Percentiles rank a stretch among this genome's conserved stretches.
Evolutionary conservation across 2,113 vertebrate genomes (phyloP).

Genomic region (Pluvialis apricaria): DNA sequence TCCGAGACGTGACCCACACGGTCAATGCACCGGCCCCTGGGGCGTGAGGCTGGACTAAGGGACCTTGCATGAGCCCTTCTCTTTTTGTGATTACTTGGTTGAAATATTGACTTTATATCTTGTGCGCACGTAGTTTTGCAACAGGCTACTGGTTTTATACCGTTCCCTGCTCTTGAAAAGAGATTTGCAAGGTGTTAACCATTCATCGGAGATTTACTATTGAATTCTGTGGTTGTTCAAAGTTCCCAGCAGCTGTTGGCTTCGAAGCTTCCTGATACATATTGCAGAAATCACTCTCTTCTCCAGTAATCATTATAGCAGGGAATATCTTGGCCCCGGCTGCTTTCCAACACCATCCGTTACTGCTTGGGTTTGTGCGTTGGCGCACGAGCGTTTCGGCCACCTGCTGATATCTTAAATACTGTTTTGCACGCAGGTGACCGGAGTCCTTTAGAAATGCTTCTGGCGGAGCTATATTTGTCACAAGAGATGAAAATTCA

Average conservation of each 20-base stretch:
- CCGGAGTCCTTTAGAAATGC: background rate
- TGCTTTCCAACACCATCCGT: background rate
- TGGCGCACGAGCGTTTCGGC: background rate
- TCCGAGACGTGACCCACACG: rapidly evolving
- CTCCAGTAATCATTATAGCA: background rate
- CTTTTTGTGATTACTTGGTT: background rate
- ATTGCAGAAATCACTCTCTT: conserved; percentile 3
- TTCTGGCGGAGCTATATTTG: background rate
- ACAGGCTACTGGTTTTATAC: background rate
- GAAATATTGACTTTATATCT: background rate
- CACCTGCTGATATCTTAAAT: background rate
- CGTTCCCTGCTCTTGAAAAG: background rate
- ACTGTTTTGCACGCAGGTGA: background rate
- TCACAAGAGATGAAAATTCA: background rate
- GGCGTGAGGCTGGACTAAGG: background rate
- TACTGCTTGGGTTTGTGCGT: background rate
- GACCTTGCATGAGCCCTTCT: background rate
- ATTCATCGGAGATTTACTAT: background rate
- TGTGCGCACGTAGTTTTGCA: rapidly evolving
- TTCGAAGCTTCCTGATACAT: background rate
- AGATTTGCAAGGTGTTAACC: conserved; percentile 38
- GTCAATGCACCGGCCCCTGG: background rate
- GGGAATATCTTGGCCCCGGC: background rate
- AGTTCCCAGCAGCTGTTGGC: conserved; percentile 21
- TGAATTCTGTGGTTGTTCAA: background rate